Evolutionary conservation across 2,888 invertebrate species (phyloP), one percentile per base, ranked within the genome.

Genomic region (Brachylomia viminalis): DNA sequence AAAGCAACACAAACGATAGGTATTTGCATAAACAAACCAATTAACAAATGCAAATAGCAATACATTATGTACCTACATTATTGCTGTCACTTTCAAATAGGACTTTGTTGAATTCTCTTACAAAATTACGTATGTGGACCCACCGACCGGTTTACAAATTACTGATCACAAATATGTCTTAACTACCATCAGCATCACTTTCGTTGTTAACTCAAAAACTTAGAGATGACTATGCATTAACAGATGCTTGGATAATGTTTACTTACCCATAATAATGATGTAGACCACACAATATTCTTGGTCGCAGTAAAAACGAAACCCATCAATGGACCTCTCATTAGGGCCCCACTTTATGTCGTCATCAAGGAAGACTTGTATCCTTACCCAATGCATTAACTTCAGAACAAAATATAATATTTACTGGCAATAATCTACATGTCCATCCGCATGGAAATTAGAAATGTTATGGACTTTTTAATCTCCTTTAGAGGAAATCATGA

Each of bases 261-360:
- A 52, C 58, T 59, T 75, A 71, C 42, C 54, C 65, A 42, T 77
- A 54, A 65, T 79, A 79, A 76, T 76, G 66, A 69, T 67, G 73
- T 72, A 77, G 82, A 81, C 86, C 81, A 81, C 86, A 85, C 79
- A 79, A 77, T 82, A 78, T 76, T 75, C 61, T 76, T 69, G 80
- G 54, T 77, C 47, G 70, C 69, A 71, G 66, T 77, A 83, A 82
- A 84, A 86, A 84, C 83, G 64, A 79, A 80, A 72, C 74, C 80
- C 84, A 87, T 88, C 79, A 88, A 85, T 84, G 82, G 83, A 64
- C 68, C 45, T 70, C 73, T 79, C 85, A 85, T 89, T 87, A 88
- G 54, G 70, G 73, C 64, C 33, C 68, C 66, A 58, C 70, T 81
- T 79, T 69, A 84, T 82, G 74, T 74, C 84, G 69, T 80, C 80